Evolutionary conservation across 2,113 vertebrate species (phyloP), one percentile per base, ranked within the genome.

Genomic region (Leptosomus discolor): DNA sequence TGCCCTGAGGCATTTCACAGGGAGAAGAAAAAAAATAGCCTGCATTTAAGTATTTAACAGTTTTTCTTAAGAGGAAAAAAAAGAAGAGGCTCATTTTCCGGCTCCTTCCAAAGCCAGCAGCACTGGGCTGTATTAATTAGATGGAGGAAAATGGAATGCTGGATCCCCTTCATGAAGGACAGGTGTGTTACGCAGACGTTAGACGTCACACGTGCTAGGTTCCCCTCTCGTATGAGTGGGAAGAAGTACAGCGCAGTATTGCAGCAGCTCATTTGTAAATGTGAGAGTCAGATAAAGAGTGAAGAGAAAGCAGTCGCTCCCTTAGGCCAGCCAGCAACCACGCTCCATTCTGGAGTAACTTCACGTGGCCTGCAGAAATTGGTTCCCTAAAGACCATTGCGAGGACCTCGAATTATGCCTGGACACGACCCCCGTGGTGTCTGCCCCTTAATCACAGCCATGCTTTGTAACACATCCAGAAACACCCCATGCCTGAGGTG

Each of bases 1-100:
- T 92, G 90, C 90, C 95, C 90, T 94, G 64, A 85, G 92, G 87
- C 88, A 90, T 56, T 85, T 91, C 75, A 67, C 51, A 68, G 85
- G 43, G 65, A 95, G 58, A 94, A 78, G 15, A 10, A 69, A 93
- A 85, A 94, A 85, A 73, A 57, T 5, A 74, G 36, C 34, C 48
- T 60, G 56, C 45, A 65, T 87, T 94, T 81, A 89, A 51, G 88
- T 68, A 91, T 78, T 93, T 70, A 90, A 86, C 46, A 56, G 22
- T 37, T 92, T 67, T 84, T 75, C 68, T 75, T 68, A 64, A 37
- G 60, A 65, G 37, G 36, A 83, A 29, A 53, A n/a, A 80, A 58
- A 85, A 77, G 29, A 85, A 8, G 24, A 11, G 9, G 39, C 36
- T 88, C 29, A 3, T 85, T 80, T 93, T 50, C 54, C 53, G 65